A percentile compares a stretch with the other conserved stretches of the same genome.
Conservation (phyloP, 2,888 invertebrate genomes). For the Adelphocoris suturalis region DNA sequence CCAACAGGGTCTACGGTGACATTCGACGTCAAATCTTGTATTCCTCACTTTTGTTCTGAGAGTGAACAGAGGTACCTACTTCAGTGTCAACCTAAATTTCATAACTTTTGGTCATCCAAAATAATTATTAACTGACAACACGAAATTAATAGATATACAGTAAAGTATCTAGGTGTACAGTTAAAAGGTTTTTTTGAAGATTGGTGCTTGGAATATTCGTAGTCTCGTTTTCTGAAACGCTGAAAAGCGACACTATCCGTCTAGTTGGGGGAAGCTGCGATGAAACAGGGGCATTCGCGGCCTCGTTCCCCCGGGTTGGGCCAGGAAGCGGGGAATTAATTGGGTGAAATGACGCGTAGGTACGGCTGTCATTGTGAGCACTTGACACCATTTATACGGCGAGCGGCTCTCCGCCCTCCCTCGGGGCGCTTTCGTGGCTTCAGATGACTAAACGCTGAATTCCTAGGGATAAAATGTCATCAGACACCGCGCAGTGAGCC, state of each 20-base stretch:
- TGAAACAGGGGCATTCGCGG: slow-evolving; percentile 27
- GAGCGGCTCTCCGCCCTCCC: not conserved
- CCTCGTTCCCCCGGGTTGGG: not conserved
- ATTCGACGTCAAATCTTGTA: no score
- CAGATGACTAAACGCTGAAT: slow-evolving; percentile 3
- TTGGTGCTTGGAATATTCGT: no score
- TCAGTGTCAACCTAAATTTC: no score
- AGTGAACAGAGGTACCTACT: no score
- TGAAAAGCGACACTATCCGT: not conserved
- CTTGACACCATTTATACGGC: slow-evolving; percentile 59
- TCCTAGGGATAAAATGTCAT: not conserved
- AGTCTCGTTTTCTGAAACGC: no score
- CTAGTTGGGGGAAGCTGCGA: not conserved
- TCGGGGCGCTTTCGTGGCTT: slow-evolving; percentile 18
- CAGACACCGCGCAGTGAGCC: not conserved
- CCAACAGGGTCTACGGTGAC: no score
- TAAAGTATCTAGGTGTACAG: no score
- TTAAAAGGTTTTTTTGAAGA: no score
- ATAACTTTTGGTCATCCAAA: no score
- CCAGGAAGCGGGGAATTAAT: slow-evolving; percentile 65
- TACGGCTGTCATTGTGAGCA: slow-evolving; percentile 63
- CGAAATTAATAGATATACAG: no score
- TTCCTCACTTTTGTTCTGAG: no score
- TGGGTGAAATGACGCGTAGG: slow-evolving; percentile 65
- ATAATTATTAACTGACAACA: no score